phyloP scores from a whole-genome alignment of 2,797 vertebrate genomes.

The Aeoliscus strigatus region DNA sequence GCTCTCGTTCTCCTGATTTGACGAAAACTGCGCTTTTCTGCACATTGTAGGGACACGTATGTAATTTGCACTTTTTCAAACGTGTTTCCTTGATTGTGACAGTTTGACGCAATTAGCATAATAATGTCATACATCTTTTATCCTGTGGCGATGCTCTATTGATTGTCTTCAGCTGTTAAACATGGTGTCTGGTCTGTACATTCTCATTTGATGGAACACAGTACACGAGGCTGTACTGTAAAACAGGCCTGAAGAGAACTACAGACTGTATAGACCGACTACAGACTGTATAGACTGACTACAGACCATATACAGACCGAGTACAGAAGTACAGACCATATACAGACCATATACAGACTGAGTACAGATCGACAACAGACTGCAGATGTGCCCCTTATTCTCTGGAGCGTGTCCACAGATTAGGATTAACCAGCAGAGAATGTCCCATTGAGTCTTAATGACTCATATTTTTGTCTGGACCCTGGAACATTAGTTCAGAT shows the following conservation, averaged over 20 bases:
- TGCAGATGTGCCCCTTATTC: slow-evolving; percentile 47
- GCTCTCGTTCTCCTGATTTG: too few relatives aligned
- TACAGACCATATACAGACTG: too few relatives aligned
- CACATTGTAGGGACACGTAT: slow-evolving; percentile 4
- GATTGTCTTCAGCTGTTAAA: too few relatives aligned
- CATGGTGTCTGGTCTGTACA: too few relatives aligned
- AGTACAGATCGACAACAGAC: slow-evolving; percentile 49
- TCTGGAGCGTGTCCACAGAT: slow-evolving; percentile 56
- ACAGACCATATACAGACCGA: slow-evolving; percentile 54
- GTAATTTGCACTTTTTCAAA: neutral
- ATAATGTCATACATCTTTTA: too few relatives aligned
- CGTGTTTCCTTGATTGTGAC: too few relatives aligned
- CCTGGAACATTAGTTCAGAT: too few relatives aligned
- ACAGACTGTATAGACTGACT: slow-evolving; percentile 36
- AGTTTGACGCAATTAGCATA: too few relatives aligned
- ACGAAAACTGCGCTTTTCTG: too few relatives aligned
- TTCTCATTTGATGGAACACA: too few relatives aligned
- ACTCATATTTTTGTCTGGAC: slow-evolving; percentile 33
- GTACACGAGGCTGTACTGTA: slow-evolving; percentile 11
- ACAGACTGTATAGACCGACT: slow-evolving; percentile 46
- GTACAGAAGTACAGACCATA: slow-evolving; percentile 46
- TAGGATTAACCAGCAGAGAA: slow-evolving; percentile 57
- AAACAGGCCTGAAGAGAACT: slow-evolving; percentile 46
- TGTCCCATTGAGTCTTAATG: slow-evolving; percentile 24
- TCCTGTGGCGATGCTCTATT: neutral